These are phyloP conservation scores for Callorhinus ursinus DNA, from an alignment of 2,113 vertebrate genomes.

Conservation along the genomic window DNA sequence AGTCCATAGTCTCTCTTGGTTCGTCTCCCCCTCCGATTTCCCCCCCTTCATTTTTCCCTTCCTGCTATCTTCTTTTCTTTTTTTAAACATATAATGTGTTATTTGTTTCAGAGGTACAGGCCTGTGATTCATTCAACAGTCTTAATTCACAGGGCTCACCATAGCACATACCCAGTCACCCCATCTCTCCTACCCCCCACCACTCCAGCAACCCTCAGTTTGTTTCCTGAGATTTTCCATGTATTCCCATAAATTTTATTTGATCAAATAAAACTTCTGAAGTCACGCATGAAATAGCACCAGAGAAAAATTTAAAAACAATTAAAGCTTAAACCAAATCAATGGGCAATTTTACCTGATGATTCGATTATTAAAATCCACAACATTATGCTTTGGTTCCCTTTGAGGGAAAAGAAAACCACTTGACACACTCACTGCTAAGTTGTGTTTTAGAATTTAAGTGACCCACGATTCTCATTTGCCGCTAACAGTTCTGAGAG, in stretches of 20 bases:
- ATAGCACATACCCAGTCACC: no score
- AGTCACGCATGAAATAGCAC: not conserved
- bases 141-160: no score
- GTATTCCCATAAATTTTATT: not conserved
- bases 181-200: no score
- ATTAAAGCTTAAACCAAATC: not conserved
- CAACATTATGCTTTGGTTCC: not conserved
- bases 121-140: no score
- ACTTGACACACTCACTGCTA: not conserved
- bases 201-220: no score
- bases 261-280: not conserved
- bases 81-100: no score
- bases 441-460: conserved; percentile 20
- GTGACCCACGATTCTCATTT: not conserved
- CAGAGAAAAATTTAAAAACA: conserved; percentile 1
- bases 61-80: no score
- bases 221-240: not conserved
- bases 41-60: no score
- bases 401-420: not conserved
- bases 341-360: not conserved
- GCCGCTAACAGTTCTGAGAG: not conserved
- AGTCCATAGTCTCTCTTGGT: no score
- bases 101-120: no score
- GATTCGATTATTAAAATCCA: not conserved
- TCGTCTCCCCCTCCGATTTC: no score